phyloP scores from a whole-genome alignment of 1,140 invertebrate species.

The Lasioglossum baleicum region DNA sequence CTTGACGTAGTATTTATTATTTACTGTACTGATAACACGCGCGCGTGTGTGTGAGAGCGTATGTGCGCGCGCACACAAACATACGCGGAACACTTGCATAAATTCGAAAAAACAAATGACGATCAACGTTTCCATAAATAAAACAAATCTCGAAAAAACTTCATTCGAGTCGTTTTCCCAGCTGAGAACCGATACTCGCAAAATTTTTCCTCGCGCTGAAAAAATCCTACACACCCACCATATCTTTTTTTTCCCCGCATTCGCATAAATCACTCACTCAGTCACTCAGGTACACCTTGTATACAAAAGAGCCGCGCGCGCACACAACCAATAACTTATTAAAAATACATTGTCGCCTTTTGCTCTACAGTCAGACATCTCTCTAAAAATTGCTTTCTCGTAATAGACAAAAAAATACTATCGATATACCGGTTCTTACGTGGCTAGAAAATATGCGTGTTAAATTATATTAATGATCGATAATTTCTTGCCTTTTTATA shows the following conservation, averaged over 20 bases:
- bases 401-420: constrained; percentile 67
- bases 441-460: constrained; percentile 67
- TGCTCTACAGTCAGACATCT: constrained; percentile 65
- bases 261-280: constrained; percentile 16
- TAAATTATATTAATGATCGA: constrained; percentile 73
- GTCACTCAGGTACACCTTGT: constrained; percentile 50
- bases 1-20: constrained; percentile 61
- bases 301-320: constrained; percentile 52
- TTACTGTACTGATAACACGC: constrained; percentile 60
- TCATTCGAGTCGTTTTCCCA: background rate
- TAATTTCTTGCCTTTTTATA: constrained; percentile 55
- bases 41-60: constrained; percentile 19
- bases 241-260: too few relatives aligned
- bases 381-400: constrained; percentile 71
- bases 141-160: constrained; percentile 31
- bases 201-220: constrained; percentile 23
- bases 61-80: constrained; percentile 40
- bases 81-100: constrained; percentile 39
- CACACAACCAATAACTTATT: constrained; percentile 74
- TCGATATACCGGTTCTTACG: constrained; percentile 59
- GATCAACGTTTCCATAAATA: constrained; percentile 49
- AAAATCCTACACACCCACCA: constrained; percentile 15
- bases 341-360: constrained; percentile 72
- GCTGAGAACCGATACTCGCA: background rate
- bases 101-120: constrained; percentile 44